Evolutionary conservation across 2,888 invertebrate genomes (phyloP), one percentile per base, ranked within the genome.

Genomic region (Gisinianus flammeolus): DNA sequence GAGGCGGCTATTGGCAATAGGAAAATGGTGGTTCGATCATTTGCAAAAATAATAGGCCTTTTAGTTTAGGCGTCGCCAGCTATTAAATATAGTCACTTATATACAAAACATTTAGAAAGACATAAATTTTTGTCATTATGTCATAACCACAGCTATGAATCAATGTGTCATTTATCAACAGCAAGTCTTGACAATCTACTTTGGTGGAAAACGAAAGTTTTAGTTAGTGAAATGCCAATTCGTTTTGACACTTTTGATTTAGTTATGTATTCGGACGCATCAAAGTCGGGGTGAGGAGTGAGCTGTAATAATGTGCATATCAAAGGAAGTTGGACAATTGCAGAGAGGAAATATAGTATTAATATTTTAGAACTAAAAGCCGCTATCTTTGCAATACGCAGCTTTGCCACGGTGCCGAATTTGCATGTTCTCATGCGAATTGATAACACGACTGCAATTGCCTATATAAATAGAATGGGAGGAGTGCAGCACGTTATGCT

Each of bases 391-490:
- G 79, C 64, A 4, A 24, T 81, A 19, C 54, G 44, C 28, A 22
- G 16, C 22, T 76, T 71, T 35, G 28, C 44, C 24, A 24, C 12
- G 16, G 12, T 28, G 2, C 0, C 19, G 2, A 19, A 71, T 16
- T 33, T 19, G 8, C 44, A 54, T 6, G 75, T 81, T 52, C 52
- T 81, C 5, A 5, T 81, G 22, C 22, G 76, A 16, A 24, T 67
- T 16, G 81, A 81, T 24, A 79, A 70, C 67, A 78, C 69, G 19
- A 77, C 78, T 0, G 79, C 81, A 0, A 79, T 81, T 28, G 31
- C 78, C 2, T 81, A 79, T 54, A 74, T 81, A 28, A 79, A 79
- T 74, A 66, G 62, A 30, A 44, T 72, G 0, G 81, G 81, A 30
- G 80, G 81, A 2, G 68, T 76, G 19, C 35, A 68, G 16, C 76